Percentiles rank a stretch among this genome's conserved stretches.
Evolutionary conservation across 2,888 invertebrate genomes (phyloP).

Genomic region (Caradrina kadenii): DNA sequence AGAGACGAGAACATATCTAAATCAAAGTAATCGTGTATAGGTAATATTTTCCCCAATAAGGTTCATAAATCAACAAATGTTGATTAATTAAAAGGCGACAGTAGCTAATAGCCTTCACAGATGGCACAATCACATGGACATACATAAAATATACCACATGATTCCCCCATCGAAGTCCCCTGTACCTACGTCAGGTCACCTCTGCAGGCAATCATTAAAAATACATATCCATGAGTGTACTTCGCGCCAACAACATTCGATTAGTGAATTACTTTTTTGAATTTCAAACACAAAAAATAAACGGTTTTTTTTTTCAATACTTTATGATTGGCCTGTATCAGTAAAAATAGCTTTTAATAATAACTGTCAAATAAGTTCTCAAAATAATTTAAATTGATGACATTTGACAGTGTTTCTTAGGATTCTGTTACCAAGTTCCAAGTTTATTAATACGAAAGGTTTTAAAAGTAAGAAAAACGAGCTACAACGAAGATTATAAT

Average conservation of each 20-base stretch:
- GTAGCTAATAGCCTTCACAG: constrained; percentile 34
- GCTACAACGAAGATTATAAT: constrained; percentile 4
- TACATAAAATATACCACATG: constrained; percentile 44
- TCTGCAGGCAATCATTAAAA: constrained; percentile 46
- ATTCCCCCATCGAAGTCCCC: constrained; percentile 30
- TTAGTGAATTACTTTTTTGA: constrained; percentile 31
- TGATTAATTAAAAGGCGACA: constrained; percentile 18
- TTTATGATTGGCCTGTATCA: not conserved
- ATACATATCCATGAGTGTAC: constrained; percentile 39
- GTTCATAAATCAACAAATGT: constrained; percentile 19
- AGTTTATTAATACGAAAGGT: not conserved
- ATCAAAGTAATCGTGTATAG: too few relatives aligned
- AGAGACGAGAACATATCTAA: too few relatives aligned
- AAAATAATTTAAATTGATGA: not conserved
- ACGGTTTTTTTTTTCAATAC: not conserved
- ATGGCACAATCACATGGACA: constrained; percentile 32
- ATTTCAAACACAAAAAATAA: not conserved
- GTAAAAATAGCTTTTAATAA: too few relatives aligned
- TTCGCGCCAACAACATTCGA: constrained; percentile 22
- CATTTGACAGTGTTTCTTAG: not conserved
- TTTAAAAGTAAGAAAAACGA: not conserved
- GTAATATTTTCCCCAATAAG: not conserved
- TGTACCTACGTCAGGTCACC: constrained; percentile 1
- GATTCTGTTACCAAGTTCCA: not conserved
- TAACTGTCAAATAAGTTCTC: too few relatives aligned